Conservation (phyloP, 2,113 vertebrate genomes). For the Meriones unguiculatus region DNA sequence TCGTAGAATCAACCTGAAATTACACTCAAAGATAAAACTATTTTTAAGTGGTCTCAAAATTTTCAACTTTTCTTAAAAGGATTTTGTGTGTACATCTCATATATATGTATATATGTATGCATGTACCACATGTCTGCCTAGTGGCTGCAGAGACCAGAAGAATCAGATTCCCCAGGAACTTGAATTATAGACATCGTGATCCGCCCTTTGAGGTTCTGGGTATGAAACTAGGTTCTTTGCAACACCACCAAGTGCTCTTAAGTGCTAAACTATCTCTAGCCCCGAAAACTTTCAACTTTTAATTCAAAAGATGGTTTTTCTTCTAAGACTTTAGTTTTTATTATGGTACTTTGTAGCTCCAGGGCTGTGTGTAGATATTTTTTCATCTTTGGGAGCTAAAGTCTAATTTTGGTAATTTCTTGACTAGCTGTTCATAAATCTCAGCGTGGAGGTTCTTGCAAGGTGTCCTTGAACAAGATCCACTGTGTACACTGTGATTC, state of each 20-base stretch:
- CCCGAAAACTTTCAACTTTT: background rate
- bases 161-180: background rate
- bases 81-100: background rate
- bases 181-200: background rate
- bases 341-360: background rate
- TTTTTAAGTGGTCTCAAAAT: background rate
- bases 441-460: background rate
- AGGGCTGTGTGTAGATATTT: background rate
- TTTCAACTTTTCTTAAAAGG: background rate
- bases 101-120: no score
- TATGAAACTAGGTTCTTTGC: background rate
- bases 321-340: slow-evolving; percentile 10
- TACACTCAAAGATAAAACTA: background rate
- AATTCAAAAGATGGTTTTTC: background rate
- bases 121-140: background rate
- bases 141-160: background rate
- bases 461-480: background rate
- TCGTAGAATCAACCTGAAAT: background rate
- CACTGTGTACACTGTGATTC: background rate
- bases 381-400: background rate
- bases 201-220: background rate
- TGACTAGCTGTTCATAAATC: background rate
- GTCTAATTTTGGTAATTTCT: slow-evolving; percentile 7
- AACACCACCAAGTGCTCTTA: background rate
- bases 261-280: background rate